Evolutionary conservation across 2,113 vertebrate genomes (phyloP), one percentile per base, ranked within the genome.

Genomic region (Toxotes jaculatrix): DNA sequence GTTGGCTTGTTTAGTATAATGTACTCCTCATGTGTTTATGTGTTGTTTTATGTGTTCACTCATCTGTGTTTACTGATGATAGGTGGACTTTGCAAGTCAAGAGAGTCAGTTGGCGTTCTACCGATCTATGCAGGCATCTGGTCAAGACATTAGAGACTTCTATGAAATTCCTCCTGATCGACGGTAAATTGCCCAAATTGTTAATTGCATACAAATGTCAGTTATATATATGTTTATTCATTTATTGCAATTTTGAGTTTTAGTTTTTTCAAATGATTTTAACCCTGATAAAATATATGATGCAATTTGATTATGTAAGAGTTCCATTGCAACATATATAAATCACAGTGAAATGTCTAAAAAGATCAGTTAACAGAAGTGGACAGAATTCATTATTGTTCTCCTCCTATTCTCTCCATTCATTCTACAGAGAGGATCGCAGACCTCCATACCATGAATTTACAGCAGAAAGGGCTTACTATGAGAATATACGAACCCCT

Each of bases 41-140:
- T 27, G 27, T 27, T 27, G 27, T 27, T 27, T 27, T 27, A 27
- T 59, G 1, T 55, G 40, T 53, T 56, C 59, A 13, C 64, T 72
- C 43, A 31, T 13, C 11, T 36, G 7, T 63, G 4, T 55, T 5
- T 51, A 7, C 40, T 72, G 79, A 5, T 83, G 1, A 75, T 80
- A 96, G 98, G 98, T 99, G 93, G 98, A 99, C 92, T 99, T 99
- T 95, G 98, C 98, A 69, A 99, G 98, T 92, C 97, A 98, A 47
- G 98, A 99, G 93, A 99, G 97, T 94, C 98, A 99, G 85, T 85
- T 98, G 93, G 97, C 98, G 1, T 99, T 99, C 93, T 99, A 99
- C 93, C 96, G 98, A 85, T 97, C 97, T 83, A 99, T 99, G 98
- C 98, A 99, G 93, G 95, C 97, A 83, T 98, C 98, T 23, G 98